Evolutionary conservation across 2,113 vertebrate genomes (phyloP).

Genomic region (Aspidoscelis tigris): DNA sequence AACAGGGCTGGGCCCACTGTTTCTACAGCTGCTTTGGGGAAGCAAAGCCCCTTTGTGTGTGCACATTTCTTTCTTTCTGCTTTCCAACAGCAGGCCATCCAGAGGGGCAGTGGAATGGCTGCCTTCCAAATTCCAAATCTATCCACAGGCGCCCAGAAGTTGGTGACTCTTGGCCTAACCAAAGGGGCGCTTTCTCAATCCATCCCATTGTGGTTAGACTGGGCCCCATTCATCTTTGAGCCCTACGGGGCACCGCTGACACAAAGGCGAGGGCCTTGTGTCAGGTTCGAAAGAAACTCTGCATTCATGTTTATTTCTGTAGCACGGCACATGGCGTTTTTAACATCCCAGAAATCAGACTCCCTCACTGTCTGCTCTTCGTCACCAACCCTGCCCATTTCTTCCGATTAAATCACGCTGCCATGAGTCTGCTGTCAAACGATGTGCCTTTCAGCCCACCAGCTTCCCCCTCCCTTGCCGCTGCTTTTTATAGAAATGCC

Average conservation of each 20-base stretch:
- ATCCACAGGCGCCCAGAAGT: background rate
- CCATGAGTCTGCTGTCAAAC: background rate
- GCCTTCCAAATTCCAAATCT: too few species aligned
- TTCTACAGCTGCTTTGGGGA: too few species aligned
- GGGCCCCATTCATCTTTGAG: background rate
- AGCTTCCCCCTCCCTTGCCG: background rate
- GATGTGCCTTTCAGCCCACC: background rate
- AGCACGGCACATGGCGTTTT: background rate
- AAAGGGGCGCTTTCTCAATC: background rate
- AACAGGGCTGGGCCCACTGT: too few species aligned
- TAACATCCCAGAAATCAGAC: background rate
- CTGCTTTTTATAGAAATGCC: background rate
- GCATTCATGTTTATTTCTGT: background rate
- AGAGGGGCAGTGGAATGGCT: too few species aligned
- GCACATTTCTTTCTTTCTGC: too few species aligned
- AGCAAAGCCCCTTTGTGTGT: too few species aligned
- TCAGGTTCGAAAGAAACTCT: background rate
- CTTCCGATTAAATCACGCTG: background rate
- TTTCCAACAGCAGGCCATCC: too few species aligned
- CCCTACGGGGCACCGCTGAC: too few species aligned
- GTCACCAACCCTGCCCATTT: background rate
- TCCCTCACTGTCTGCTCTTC: background rate
- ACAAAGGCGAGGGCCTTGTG: background rate
- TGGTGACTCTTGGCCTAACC: too few species aligned
- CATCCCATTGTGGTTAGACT: too few species aligned